Evolutionary conservation across 1,140 invertebrate genomes (phyloP), one percentile per base, ranked within the genome.

Genomic region (Calliphora vicina): DNA sequence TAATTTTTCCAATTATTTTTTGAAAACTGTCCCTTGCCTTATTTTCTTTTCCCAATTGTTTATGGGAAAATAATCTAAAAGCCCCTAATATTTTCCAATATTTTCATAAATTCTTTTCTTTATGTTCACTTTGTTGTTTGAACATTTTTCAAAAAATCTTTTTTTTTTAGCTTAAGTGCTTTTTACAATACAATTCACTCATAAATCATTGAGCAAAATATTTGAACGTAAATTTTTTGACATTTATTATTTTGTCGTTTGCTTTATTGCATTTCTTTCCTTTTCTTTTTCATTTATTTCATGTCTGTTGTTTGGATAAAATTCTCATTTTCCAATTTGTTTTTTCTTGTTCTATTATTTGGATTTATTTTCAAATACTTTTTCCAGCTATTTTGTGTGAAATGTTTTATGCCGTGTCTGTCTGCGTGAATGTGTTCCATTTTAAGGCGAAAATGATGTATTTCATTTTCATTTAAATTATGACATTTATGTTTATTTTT

Each of bases 241-340:
- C 74, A 78, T 78, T 78, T 78, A 78, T 78, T 78, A 78, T 23
- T 78, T 78, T 78, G 74, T 76, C 72, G 72, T 76, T 45, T 45
- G 15, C 74, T 23, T 78, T 78, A 13, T 12, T 78, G 35, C 8
- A 23, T 35, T 35, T 13, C 74, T 23, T 45, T 45, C 27, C 73
- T 25, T 26, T 78, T n/a, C 29, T 6, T n/a, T 1, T 20, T 12
- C 17, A 20, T 35, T 76, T 76, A n/a, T n/a, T n/a, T n/a, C n/a
- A n/a, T 35, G 27, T 20, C 20, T 43, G 35, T 43, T 43, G n/a
- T 17, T 35, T 35, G 73, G n/a, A 27, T 4, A 29, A 20, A 74
- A 43, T 23, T 25, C 8, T 20, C 20, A n/a, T n/a, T n/a, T n/a
- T n/a, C n/a, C n/a, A n/a, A n/a, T 43, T 78, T 23, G 20, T 35